These are phyloP conservation scores for Melanogrammus aeglefinus DNA, from an alignment of 2,797 vertebrate species.

Conservation along the genomic window DNA sequence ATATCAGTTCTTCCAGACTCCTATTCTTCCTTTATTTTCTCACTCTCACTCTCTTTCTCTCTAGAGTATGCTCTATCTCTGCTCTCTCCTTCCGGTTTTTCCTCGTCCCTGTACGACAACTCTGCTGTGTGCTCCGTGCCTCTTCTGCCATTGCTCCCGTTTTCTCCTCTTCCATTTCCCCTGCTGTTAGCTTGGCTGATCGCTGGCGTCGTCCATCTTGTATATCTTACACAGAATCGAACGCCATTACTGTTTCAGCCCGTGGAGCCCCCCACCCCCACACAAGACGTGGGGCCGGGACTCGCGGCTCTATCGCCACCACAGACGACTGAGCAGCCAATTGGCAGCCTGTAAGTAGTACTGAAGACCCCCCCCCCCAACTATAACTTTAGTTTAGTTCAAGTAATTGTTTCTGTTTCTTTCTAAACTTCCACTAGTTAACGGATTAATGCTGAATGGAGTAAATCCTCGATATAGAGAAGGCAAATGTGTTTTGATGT, in stretches of 20 bases:
- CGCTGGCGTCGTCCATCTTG: constrained; percentile 78
- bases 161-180: constrained; percentile 60
- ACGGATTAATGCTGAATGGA: too few relatives aligned
- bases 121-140: constrained; percentile 38
- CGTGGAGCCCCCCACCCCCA: constrained; percentile 88
- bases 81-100: constrained; percentile 23
- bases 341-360: constrained; percentile 81
- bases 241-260: constrained; percentile 97
- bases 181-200: constrained; percentile 76
- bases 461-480: too few relatives aligned
- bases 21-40: constrained; percentile 14
- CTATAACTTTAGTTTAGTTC: too few relatives aligned
- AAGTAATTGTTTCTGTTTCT: too few relatives aligned
- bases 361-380: too few relatives aligned
- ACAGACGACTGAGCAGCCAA: constrained; percentile 66
- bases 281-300: constrained; percentile 81
- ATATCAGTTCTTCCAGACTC: constrained; percentile 35
- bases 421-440: too few relatives aligned
- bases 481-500: not conserved
- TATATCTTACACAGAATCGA: constrained; percentile 90
- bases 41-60: constrained; percentile 28
- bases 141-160: constrained; percentile 48
- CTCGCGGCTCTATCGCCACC: constrained; percentile 74
- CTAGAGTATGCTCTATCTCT: not conserved
- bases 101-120: constrained; percentile 47